phyloP scores from a whole-genome alignment of 2,113 vertebrate genomes.

The Cynoglossus semilaevis region DNA sequence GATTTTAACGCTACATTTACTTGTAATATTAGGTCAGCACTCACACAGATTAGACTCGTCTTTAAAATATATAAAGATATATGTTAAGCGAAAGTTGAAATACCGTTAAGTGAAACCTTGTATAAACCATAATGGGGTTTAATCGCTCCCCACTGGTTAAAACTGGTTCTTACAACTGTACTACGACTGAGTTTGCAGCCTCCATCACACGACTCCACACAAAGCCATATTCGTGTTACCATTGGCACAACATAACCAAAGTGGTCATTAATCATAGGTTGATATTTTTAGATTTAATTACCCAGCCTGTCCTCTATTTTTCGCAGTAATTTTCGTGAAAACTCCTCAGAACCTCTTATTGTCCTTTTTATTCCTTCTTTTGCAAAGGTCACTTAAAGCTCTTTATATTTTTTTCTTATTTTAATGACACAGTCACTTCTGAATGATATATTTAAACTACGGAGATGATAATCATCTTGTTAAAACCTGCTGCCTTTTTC shows the following conservation, averaged over 20 bases:
- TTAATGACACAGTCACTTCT: constrained; percentile 43
- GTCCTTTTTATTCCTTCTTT: background rate
- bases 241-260: constrained; percentile 37
- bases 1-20: too few species aligned
- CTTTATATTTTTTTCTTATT: constrained; percentile 11
- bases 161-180: too few species aligned
- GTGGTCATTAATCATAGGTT: constrained; percentile 64
- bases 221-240: constrained; percentile 19
- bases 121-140: too few species aligned
- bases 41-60: too few species aligned
- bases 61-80: too few species aligned
- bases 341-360: constrained; percentile 3
- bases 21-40: too few species aligned
- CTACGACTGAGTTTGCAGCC: background rate
- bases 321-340: constrained; percentile 37
- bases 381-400: constrained; percentile 32
- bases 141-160: too few species aligned
- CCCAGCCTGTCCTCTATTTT: constrained; percentile 37
- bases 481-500: constrained; percentile 33
- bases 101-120: too few species aligned
- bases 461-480: constrained; percentile 51
- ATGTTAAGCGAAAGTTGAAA: too few species aligned
- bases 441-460: constrained; percentile 39
- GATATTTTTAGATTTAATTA: constrained; percentile 70
- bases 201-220: constrained; percentile 20